Base-by-base conservation (phyloP, 2,113 vertebrate species). In the Hyla sarda region DNA sequence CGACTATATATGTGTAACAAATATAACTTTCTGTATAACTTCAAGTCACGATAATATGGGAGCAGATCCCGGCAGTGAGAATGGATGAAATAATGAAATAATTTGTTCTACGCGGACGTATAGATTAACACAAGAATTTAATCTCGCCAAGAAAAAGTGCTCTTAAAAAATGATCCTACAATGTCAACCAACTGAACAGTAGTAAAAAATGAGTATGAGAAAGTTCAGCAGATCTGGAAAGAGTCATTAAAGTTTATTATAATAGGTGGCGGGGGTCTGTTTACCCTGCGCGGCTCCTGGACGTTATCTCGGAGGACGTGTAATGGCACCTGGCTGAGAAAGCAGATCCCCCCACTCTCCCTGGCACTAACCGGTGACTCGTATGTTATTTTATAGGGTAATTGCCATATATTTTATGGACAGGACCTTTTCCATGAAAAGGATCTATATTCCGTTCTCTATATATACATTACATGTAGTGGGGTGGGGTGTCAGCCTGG, bases 181-280 rank as follows among this genome's bases (percentile, higher is more conserved):
- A 71, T 85, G 60, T 79, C 47, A 54, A n/a, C 5, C 47, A 32
- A 45, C 37, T 50, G 48, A 41, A 54, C n/a, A 54, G 62, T 69
- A 85, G 62, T 60, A 67, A 69, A 78, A 79, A 71, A 41, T 45
- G 25, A 74, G 60, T n/a, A 30, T 52, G 74, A 71, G 62, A 69
- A 79, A 69, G 75, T 69, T 54, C n/a, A 79, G 65, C 60, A 41
- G 75, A 47, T 28, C 75, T 79, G 84, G 84, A 85, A 72, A 85
- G 11, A 67, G 71, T 67, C 75, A 56, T 85, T 79, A 85, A 85
- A 85, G 60, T 79, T 79, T 85, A 85, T 56, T 56, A 79, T 85
- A 79, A 85, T 85, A 85, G 79, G 84, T 56, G 84, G 41, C 56
- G 45, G 34, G 74, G 60, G 75, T 79, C 14, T 37, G 62, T 30